These are phyloP conservation scores for Rhorus exstirpatorius DNA, from an alignment of 2,888 invertebrate genomes.

Conservation along the genomic window DNA sequence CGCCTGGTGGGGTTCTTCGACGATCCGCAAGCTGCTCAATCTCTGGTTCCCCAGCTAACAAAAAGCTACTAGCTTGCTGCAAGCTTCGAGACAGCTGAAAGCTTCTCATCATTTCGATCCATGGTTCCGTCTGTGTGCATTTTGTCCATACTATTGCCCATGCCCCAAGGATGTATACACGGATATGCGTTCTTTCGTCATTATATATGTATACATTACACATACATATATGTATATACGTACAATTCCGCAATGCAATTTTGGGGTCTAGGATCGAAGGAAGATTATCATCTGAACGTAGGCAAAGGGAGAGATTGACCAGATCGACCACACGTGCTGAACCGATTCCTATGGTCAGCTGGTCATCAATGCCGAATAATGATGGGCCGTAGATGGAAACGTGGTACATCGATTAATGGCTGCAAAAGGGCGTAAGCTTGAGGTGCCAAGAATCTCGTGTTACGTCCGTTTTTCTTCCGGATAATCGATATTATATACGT, in stretches of 20 bases:
- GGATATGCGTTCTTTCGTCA: conserved; percentile 12
- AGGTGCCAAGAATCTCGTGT: not conserved
- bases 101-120: not conserved
- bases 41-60: conserved; percentile 17
- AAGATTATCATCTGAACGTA: conserved; percentile 82
- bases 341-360: conserved; percentile 84
- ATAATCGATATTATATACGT: not conserved
- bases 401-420: not conserved
- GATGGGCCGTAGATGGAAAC: conserved; percentile 63
- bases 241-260: conserved; percentile 68
- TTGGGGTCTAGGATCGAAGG: conserved; percentile 76
- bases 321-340: conserved; percentile 84
- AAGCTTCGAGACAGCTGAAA: not conserved
- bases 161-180: not conserved
- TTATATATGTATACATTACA: not conserved
- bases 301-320: conserved; percentile 82
- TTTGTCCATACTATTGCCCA: not conserved
- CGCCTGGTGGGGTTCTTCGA: not conserved
- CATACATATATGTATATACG: not conserved
- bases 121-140: conserved; percentile 26
- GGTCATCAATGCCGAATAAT: conserved; percentile 83
- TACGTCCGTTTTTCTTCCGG: conserved; percentile 11
- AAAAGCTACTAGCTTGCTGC: conserved; percentile 42
- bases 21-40: conserved; percentile 13
- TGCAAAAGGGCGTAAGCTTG: conserved; percentile 32